Percentiles rank a stretch among this genome's conserved stretches.
phyloP scores from a whole-genome alignment of 30 jellyfish, hydroid and myxozoan genomes.

The Phacellophora camtschatica region DNA sequence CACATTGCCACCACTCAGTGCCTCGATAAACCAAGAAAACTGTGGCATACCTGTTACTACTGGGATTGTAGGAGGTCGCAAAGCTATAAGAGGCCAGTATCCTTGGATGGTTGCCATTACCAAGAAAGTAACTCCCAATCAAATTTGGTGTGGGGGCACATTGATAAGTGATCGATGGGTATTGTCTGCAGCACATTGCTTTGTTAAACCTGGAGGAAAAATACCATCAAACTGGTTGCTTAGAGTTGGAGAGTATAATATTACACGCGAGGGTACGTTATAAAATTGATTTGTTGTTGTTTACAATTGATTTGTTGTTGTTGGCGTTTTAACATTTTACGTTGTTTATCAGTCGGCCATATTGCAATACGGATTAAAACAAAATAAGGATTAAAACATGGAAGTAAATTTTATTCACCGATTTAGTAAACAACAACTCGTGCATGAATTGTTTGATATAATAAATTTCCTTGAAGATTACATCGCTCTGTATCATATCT shows the following conservation, averaged over 20 bases:
- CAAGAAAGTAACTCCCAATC: background rate
- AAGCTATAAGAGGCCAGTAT: conserved; percentile 32
- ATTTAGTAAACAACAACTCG: no score
- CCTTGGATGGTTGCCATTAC: conserved; percentile 78
- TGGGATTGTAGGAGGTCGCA: conserved; percentile 49
- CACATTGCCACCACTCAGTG: conserved; percentile 27
- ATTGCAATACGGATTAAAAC: no score
- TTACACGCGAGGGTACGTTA: conserved; percentile 8
- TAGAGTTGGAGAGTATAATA: conserved; percentile 55
- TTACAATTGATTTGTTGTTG: background rate
- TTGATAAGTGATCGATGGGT: conserved; percentile 65
- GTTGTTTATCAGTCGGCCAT: no score
- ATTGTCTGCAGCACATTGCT: conserved; percentile 72
- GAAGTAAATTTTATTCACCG: no score
- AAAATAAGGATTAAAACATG: no score
- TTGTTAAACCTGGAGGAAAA: background rate
- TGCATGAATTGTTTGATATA: no score
- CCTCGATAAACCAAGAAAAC: conserved; percentile 16
- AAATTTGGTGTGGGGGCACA: conserved; percentile 61
- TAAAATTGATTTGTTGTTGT: background rate
- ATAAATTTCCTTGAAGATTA: no score
- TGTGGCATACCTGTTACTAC: conserved; percentile 16
- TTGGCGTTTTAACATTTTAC: background rate
- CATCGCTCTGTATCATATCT: no score
- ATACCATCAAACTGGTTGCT: conserved; percentile 10